Conservation (phyloP, 2,888 invertebrate genomes). For the Lycophotia porphyrea region DNA sequence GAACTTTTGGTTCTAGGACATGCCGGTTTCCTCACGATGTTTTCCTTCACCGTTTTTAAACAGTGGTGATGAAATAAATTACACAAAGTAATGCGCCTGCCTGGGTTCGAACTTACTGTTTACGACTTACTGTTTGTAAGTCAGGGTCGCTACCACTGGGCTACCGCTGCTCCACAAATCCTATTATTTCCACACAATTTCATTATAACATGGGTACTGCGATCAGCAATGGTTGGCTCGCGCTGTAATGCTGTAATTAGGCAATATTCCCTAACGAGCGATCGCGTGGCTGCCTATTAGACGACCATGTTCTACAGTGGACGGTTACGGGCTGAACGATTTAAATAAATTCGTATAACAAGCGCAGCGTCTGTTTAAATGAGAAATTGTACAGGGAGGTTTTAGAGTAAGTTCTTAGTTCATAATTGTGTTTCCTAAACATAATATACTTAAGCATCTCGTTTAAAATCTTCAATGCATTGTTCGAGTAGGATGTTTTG, state of each 20-base stretch:
- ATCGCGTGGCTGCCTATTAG: conserved; percentile 21
- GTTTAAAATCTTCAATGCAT: neutral
- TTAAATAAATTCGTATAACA: neutral
- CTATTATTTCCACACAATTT: conserved; percentile 39
- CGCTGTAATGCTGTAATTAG: conserved; percentile 41
- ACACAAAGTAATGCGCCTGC: too few relatives aligned
- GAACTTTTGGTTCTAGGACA: too few relatives aligned
- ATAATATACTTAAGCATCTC: too few relatives aligned
- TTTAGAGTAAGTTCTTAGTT: neutral
- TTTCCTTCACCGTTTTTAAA: too few relatives aligned
- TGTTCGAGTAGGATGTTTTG: conserved; percentile 7
- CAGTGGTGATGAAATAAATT: too few relatives aligned
- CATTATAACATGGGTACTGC: conserved; percentile 38
- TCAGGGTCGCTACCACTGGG: too few relatives aligned
- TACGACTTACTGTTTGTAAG: too few relatives aligned
- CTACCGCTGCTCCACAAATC: too few relatives aligned
- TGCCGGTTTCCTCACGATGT: too few relatives aligned
- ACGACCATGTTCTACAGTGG: conserved; percentile 22
- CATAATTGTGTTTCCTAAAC: neutral
- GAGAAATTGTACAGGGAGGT: neutral
- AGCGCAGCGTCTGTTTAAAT: neutral
- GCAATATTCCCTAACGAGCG: conserved; percentile 51
- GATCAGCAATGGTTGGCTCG: conserved; percentile 28
- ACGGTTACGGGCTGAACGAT: neutral
- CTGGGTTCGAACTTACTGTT: too few relatives aligned